Evolutionary conservation across 2,113 vertebrate species (phyloP).

Genomic region (Brachionichthys hirsutus): DNA sequence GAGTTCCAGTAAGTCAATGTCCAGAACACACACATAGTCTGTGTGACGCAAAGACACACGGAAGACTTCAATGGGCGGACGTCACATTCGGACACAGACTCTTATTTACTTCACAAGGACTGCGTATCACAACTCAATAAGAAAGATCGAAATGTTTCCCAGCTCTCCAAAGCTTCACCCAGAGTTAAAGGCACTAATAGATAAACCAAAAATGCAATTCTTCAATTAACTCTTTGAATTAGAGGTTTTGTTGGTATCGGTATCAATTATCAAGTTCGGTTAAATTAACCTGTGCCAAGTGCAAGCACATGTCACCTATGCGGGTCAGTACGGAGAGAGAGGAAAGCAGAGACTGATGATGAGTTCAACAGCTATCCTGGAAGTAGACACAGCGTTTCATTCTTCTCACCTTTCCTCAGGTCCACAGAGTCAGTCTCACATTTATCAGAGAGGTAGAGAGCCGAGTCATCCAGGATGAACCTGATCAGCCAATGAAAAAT

Average conservation of each 20-base stretch:
- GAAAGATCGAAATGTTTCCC: no score
- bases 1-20: conserved; percentile 88
- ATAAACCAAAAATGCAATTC: no score
- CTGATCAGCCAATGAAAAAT: conserved; percentile 58
- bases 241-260: not conserved
- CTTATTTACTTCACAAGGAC: not conserved
- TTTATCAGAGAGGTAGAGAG: conserved; percentile 90
- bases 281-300: no score
- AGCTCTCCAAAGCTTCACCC: no score
- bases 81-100: not conserved
- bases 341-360: no score
- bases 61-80: not conserved
- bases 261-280: no score
- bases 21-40: conserved; percentile 92
- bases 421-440: conserved; percentile 84
- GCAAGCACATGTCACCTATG: no score
- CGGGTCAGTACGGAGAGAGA: no score
- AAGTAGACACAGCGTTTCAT: not conserved
- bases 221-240: not conserved
- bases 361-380: no score
- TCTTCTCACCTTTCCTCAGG: conserved; percentile 82
- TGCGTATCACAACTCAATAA: not conserved
- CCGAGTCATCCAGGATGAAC: conserved; percentile 92
- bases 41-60: conserved; percentile 6
- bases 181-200: conserved; percentile 21